Evolutionary conservation across 2,113 vertebrate genomes (phyloP).

Genomic region (Rhipidura dahli): DNA sequence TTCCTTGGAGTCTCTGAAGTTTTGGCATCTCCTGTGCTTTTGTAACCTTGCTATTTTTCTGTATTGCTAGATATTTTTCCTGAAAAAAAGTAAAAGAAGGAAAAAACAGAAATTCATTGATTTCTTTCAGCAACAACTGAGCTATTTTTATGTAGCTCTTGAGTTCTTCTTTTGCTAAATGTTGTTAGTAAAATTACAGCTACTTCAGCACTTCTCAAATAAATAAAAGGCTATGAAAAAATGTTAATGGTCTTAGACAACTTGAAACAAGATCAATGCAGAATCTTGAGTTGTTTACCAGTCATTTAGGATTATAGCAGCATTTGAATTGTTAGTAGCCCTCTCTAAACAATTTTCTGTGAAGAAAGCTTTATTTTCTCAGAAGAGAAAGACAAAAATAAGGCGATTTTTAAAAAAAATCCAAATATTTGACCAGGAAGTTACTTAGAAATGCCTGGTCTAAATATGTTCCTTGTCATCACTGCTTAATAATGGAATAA

Average conservation of each 20-base stretch:
- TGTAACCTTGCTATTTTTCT: neutral
- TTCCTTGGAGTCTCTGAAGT: neutral
- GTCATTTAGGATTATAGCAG: neutral
- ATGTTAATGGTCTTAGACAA: neutral
- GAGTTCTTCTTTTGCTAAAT: neutral
- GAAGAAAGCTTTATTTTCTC: neutral
- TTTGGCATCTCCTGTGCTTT: neutral
- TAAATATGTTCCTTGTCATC: neutral
- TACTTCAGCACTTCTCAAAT: neutral
- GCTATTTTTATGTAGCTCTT: neutral
- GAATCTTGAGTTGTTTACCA: neutral
- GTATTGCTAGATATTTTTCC: neutral
- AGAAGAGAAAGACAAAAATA: neutral
- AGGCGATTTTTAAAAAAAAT: accelerated
- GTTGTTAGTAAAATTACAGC: neutral
- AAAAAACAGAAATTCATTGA: neutral
- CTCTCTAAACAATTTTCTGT: neutral
- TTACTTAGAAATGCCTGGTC: neutral
- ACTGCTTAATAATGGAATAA: neutral
- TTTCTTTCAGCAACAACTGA: neutral
- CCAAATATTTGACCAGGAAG: neutral
- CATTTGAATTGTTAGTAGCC: neutral
- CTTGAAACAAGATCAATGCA: neutral
- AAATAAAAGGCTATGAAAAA: neutral
- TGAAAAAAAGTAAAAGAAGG: neutral